Evolutionary conservation across 2,113 vertebrate species (phyloP).

Genomic region (rabbit (Oryctolagus cuniculus)): DNA sequence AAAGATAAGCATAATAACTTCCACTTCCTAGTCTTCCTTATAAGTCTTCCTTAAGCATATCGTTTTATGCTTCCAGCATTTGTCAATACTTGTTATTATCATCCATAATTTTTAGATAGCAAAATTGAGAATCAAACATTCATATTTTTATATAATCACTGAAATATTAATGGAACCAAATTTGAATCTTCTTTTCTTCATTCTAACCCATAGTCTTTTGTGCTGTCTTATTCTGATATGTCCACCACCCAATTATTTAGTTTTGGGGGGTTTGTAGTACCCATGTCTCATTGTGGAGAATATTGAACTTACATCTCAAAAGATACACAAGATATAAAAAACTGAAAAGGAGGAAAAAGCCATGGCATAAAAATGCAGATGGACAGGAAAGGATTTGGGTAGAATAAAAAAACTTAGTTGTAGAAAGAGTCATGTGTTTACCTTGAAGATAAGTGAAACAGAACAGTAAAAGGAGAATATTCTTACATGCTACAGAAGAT

Average conservation of each 20-base stretch:
- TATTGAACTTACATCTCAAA: background rate
- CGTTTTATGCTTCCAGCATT: background rate
- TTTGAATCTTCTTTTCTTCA: background rate
- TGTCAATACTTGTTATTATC: background rate
- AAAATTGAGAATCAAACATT: background rate
- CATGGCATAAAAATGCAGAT: background rate
- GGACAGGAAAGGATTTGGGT: background rate
- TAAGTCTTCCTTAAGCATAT: background rate
- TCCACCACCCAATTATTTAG: accelerated
- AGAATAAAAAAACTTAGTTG: background rate
- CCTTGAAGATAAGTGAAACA: background rate
- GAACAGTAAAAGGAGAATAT: background rate
- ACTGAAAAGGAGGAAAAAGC: background rate
- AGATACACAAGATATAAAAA: background rate
- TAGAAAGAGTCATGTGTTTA: background rate
- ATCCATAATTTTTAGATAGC: background rate
- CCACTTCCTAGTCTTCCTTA: background rate
- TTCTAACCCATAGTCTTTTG: background rate
- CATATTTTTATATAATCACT: background rate
- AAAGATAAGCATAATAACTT: background rate
- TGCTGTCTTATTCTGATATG: background rate
- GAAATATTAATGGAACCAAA: background rate
- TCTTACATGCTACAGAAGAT: background rate
- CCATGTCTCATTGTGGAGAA: background rate
- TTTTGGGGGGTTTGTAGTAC: background rate